Evolutionary conservation across 64 coral and sea anemone species (phyloP).

Genomic region (Montipora efflorescens): DNA sequence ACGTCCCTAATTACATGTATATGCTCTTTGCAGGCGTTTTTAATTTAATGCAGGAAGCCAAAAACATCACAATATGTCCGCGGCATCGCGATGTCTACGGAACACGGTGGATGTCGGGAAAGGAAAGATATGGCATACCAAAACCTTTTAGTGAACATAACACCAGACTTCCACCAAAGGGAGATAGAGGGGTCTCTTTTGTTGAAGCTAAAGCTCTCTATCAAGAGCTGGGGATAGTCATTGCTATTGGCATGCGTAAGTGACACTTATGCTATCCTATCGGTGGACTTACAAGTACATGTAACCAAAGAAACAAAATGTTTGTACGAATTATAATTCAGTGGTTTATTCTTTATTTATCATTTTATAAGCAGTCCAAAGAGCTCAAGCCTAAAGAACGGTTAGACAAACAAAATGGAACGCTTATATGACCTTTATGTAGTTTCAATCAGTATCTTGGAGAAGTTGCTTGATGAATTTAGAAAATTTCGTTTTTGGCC

Average conservation of each 20-base stretch:
- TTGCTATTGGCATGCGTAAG: neutral
- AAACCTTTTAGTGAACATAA: conserved; percentile 26
- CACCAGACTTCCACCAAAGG: neutral
- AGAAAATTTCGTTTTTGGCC: too few relatives aligned
- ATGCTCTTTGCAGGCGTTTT: conserved; percentile 27
- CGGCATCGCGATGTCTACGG: conserved; percentile 35
- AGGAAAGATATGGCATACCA: conserved; percentile 13
- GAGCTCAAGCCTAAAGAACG: too few relatives aligned
- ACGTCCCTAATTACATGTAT: neutral
- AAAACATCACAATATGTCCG: conserved; percentile 55
- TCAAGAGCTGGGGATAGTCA: neutral
- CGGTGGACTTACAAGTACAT: neutral
- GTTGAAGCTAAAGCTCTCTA: neutral
- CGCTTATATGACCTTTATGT: too few relatives aligned
- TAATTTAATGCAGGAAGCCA: neutral
- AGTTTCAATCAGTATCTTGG: too few relatives aligned
- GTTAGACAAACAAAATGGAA: too few relatives aligned
- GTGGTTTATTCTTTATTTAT: too few relatives aligned
- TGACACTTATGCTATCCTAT: neutral
- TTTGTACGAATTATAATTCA: too few relatives aligned
- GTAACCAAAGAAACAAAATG: neutral
- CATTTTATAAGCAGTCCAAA: too few relatives aligned
- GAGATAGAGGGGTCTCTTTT: conserved; percentile 17
- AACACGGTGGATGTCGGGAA: conserved; percentile 27
- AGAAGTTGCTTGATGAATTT: too few relatives aligned